Conservation (phyloP, 1,140 invertebrate species). For the Lucilia cuprina region DNA sequence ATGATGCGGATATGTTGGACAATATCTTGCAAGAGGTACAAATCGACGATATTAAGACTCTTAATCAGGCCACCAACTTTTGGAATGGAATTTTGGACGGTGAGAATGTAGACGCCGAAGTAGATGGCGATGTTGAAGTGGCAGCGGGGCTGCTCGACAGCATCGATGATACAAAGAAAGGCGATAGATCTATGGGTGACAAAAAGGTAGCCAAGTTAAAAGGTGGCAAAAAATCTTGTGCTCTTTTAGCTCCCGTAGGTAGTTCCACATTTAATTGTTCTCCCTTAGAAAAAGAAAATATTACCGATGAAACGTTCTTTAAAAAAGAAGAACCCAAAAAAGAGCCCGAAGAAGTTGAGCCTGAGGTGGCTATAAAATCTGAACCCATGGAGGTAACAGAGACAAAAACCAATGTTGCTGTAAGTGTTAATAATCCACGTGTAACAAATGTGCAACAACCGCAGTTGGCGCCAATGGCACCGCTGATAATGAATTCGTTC, state of each 20-base stretch:
- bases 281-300: not conserved
- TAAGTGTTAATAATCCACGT: not conserved
- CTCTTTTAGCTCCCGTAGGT: conserved; percentile 20
- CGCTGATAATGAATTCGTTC: not conserved
- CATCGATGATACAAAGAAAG: conserved; percentile 49
- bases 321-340: conserved; percentile 42
- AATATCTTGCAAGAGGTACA: conserved; percentile 60
- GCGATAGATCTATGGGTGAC: conserved; percentile 16
- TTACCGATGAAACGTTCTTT: conserved; percentile 48
- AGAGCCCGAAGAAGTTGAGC: conserved; percentile 39
- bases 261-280: conserved; percentile 37
- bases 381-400: conserved; percentile 34
- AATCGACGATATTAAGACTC: conserved; percentile 58
- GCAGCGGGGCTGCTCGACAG: conserved; percentile 54
- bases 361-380: conserved; percentile 8
- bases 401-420: conserved; percentile 43
- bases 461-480: conserved; percentile 40
- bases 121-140: conserved; percentile 44
- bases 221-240: conserved; percentile 12
- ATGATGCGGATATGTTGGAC: conserved; percentile 59
- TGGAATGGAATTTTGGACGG: conserved; percentile 60
- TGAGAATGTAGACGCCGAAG: conserved; percentile 53
- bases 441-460: conserved; percentile 42
- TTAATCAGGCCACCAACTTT: conserved; percentile 59
- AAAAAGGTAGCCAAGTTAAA: conserved; percentile 18